Evolutionary conservation across 2,113 vertebrate genomes (phyloP), one percentile per base, ranked within the genome.

Genomic region (Rhineura floridana): DNA sequence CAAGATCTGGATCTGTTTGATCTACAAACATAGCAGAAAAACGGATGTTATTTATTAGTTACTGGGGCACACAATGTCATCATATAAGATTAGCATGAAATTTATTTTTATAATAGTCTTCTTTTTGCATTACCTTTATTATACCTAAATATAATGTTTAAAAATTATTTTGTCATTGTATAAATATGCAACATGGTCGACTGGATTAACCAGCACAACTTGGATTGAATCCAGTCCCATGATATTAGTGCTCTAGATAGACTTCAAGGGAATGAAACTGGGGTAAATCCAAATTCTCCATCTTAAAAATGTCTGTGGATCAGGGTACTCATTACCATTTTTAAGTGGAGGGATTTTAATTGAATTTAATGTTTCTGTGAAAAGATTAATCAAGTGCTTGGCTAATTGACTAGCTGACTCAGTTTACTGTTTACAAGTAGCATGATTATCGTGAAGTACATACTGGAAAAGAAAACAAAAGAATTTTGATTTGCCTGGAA

Each of bases 331-430:
- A 67, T 91, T 83, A 77, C 33, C 67, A 87, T 81, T 87, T 87
- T 87, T 81, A 81, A 81, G 86, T 42, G 78, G 65, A 73, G 78
- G 65, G 79, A 25, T 87, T 81, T 44, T 63, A 39, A 4, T 81
- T 89, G 72, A 91, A 90, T 73, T 83, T 81, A 87, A 62, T 81
- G 86, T 81, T 81, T 79, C 67, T 73, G 46, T 42, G 78, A 81
- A 70, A 87, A 81, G 86, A 87, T 87, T 81, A 87, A 81, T 73
- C 8, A 78, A 81, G 52, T 62, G 67, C 79, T 72, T 19, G 52
- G 78, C 78, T 87, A 81, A 87, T 87, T 81, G 86, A 81, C 86
- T 87, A 81, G 86, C 50, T 81, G 86, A 67, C 86, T 81, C 39
- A 59, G 39, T 87, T 62, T 87, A 87, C 39, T 87, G 50, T 81